These are phyloP conservation scores for Enoplosus armatus DNA, from an alignment of 2,797 vertebrate genomes.

Conservation along the genomic window DNA sequence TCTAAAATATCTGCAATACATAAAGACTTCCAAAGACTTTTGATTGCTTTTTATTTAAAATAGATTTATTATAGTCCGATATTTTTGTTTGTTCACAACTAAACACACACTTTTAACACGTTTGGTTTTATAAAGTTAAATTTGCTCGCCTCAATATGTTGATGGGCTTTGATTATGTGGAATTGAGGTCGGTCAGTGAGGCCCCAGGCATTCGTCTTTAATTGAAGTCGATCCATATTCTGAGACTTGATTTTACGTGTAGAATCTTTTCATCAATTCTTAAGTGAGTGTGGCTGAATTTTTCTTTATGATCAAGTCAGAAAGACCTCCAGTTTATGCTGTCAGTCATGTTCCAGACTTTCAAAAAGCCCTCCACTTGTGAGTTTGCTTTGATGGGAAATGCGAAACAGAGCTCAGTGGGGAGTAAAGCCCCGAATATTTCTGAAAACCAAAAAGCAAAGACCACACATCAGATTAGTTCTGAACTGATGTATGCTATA, in stretches of 20 bases:
- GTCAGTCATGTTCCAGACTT: constrained; percentile 56
- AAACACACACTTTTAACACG: constrained; percentile 40
- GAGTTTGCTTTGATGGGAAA: constrained; percentile 55
- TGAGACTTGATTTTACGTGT: constrained; percentile 36
- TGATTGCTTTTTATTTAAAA: neutral
- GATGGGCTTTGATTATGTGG: constrained; percentile 44
- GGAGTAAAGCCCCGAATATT: constrained; percentile 34
- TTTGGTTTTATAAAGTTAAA: constrained; percentile 41
- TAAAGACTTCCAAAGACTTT: neutral
- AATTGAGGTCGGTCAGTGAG: constrained; percentile 39
- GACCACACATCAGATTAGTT: constrained; percentile 33
- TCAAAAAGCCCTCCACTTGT: constrained; percentile 36
- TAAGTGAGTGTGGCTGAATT: constrained; percentile 48
- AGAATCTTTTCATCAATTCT: constrained; percentile 61
- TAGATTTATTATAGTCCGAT: constrained; percentile 20
- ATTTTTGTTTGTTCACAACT: constrained; percentile 17
- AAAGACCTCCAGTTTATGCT: constrained; percentile 42
- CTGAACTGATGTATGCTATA: constrained; percentile 29
- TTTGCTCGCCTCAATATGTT: constrained; percentile 29
- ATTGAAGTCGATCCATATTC: constrained; percentile 42
- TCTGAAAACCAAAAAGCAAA: constrained; percentile 57
- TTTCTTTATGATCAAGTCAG: constrained; percentile 66
- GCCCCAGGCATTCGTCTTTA: constrained; percentile 45
- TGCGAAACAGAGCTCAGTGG: constrained; percentile 42
- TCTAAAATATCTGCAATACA: constrained; percentile 8